Percentiles rank a stretch among this genome's conserved stretches.
phyloP scores from a whole-genome alignment of 2,113 vertebrate species.

The Aldabrachelys gigantea region DNA sequence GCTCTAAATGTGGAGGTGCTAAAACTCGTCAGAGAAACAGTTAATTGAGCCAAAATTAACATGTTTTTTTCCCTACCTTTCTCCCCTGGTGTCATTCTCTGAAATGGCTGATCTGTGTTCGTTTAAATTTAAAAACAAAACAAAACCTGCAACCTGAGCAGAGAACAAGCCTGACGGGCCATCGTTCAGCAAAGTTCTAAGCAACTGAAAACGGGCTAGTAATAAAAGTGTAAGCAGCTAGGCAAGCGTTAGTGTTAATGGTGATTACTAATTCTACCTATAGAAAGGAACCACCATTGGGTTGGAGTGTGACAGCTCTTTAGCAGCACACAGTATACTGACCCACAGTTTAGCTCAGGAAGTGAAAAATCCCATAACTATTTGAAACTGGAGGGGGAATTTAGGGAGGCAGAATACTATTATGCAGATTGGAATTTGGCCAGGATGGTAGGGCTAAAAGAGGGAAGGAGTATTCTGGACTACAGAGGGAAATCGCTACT shows the following conservation, averaged over 20 bases:
- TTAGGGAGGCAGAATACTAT: slow-evolving; percentile 14
- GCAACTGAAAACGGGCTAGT: not conserved
- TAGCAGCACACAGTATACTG: not conserved
- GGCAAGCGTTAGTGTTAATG: not conserved
- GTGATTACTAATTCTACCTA: not conserved
- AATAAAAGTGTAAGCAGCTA: rapidly evolving
- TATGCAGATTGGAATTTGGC: slow-evolving; percentile 13
- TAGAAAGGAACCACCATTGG: not conserved
- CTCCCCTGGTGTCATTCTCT: not conserved
- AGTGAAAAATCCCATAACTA: slow-evolving; percentile 21
- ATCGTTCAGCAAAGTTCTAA: not conserved
- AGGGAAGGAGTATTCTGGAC: not conserved
- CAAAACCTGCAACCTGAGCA: not conserved
- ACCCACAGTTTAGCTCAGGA: not conserved
- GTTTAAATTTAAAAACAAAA: not conserved
- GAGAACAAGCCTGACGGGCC: not conserved
- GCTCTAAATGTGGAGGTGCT: not conserved
- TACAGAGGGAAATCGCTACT: not conserved
- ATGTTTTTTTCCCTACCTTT: not conserved
- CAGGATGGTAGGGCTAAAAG: slow-evolving; percentile 6
- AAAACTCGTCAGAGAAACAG: not conserved
- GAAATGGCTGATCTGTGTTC: not conserved
- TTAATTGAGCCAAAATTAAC: not conserved
- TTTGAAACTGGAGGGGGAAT: slow-evolving; percentile 1
- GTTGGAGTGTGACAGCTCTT: not conserved